Conservation (phyloP, 2,113 vertebrate species). For the Oostethus manadensis region DNA sequence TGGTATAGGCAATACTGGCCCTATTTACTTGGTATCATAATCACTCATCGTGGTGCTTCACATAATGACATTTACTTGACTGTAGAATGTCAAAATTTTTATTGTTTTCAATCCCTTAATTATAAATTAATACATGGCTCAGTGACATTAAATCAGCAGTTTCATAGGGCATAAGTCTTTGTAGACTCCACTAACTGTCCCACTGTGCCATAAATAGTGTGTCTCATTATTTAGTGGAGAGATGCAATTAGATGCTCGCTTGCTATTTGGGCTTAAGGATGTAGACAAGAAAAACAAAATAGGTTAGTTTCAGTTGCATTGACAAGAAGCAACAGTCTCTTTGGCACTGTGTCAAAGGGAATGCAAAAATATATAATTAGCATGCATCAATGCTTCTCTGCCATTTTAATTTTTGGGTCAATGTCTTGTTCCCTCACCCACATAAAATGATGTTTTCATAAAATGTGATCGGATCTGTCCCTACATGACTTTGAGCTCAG, state of each 20-base stretch:
- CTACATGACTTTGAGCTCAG: slow-evolving; percentile 5
- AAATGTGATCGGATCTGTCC: slow-evolving; percentile 6
- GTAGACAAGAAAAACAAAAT: slow-evolving; percentile 17
- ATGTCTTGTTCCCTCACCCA: slow-evolving; percentile 4
- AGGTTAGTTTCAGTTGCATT: slow-evolving; percentile 39
- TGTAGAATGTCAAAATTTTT: too few species aligned
- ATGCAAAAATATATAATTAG: too few species aligned
- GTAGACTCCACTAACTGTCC: slow-evolving; percentile 34
- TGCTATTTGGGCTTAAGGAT: slow-evolving; percentile 43
- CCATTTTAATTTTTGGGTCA: not conserved
- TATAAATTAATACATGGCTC: not conserved
- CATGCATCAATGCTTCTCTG: not conserved
- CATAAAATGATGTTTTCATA: not conserved
- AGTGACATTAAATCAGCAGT: slow-evolving; percentile 13
- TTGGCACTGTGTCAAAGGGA: too few species aligned
- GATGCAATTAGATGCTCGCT: slow-evolving; percentile 55
- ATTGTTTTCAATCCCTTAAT: too few species aligned
- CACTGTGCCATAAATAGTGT: slow-evolving; percentile 33
- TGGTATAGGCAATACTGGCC: too few species aligned
- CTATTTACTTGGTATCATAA: too few species aligned
- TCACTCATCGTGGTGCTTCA: too few species aligned
- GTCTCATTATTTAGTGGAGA: slow-evolving; percentile 53
- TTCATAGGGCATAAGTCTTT: not conserved
- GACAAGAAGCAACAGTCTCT: slow-evolving; percentile 6
- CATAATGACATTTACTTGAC: too few species aligned